phyloP scores from a whole-genome alignment of 2,113 vertebrate genomes.

The Rhynchopsitta pachyrhyncha region DNA sequence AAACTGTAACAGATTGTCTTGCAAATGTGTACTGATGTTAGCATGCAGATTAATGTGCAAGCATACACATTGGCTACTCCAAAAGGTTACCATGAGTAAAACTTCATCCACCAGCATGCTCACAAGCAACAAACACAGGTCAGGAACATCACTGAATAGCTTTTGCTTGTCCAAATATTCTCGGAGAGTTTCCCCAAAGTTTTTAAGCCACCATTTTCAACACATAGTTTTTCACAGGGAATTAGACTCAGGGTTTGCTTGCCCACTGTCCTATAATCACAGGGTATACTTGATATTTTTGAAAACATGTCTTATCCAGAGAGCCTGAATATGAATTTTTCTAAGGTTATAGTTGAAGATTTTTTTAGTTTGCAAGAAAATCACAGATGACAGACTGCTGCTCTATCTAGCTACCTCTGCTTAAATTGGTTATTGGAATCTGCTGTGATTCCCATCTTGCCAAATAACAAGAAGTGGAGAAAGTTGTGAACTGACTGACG shows the following conservation, averaged over 20 bases:
- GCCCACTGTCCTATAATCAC: not conserved
- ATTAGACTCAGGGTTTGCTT: not conserved
- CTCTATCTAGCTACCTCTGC: not conserved
- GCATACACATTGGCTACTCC: not conserved
- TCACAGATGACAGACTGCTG: not conserved
- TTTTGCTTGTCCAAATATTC: not conserved
- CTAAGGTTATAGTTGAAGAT: not conserved
- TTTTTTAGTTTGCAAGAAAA: not conserved
- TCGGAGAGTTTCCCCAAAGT: not conserved
- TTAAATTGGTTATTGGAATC: not conserved
- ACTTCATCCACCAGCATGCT: not conserved
- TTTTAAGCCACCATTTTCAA: not conserved
- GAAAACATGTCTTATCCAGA: not conserved
- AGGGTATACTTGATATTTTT: not conserved
- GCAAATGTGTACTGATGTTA: not conserved
- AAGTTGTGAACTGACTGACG: constrained; percentile 17
- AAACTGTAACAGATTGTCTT: not conserved
- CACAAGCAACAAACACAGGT: not conserved
- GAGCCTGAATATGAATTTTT: not conserved
- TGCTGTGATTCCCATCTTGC: not conserved
- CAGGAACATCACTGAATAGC: not conserved
- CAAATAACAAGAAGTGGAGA: not conserved
- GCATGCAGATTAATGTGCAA: not conserved
- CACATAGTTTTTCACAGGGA: not conserved
- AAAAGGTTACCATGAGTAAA: not conserved